These are phyloP conservation scores for Clarias batrachus DNA, from an alignment of 2,113 vertebrate species.

Conservation along the genomic window DNA sequence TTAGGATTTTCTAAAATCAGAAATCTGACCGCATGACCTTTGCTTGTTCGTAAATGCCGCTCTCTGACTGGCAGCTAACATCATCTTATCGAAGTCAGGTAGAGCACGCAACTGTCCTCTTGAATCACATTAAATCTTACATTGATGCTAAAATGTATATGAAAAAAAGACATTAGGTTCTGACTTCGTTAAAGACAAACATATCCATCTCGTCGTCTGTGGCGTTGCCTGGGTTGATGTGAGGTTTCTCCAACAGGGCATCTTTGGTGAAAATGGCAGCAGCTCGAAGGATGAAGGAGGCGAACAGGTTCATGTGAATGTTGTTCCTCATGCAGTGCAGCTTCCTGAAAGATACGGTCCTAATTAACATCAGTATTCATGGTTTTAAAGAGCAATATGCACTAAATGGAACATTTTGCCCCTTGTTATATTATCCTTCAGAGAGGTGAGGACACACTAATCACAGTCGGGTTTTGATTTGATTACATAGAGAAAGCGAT, in stretches of 20 bases:
- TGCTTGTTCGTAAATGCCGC: background rate
- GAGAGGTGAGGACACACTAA: background rate
- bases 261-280: conserved; percentile 89
- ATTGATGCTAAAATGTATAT: background rate
- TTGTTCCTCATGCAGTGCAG: conserved; percentile 96
- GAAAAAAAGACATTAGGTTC: conserved; percentile 6
- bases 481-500: background rate
- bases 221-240: conserved; percentile 59
- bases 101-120: background rate
- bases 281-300: conserved; percentile 90
- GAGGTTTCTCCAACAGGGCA: conserved; percentile 65
- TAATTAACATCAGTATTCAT: background rate
- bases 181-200: conserved; percentile 70
- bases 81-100: background rate
- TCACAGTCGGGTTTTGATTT: background rate
- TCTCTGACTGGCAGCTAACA: background rate
- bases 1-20: background rate
- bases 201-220: conserved; percentile 67
- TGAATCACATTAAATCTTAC: too few relatives aligned
- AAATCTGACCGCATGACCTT: background rate
- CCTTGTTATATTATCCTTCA: background rate
- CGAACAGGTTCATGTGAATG: conserved; percentile 95
- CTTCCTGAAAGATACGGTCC: conserved; percentile 71
- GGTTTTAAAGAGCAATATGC: background rate
- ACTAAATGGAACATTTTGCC: background rate